phyloP scores from a whole-genome alignment of 2,797 vertebrate genomes.

The Hippopotamyrus pictus region DNA sequence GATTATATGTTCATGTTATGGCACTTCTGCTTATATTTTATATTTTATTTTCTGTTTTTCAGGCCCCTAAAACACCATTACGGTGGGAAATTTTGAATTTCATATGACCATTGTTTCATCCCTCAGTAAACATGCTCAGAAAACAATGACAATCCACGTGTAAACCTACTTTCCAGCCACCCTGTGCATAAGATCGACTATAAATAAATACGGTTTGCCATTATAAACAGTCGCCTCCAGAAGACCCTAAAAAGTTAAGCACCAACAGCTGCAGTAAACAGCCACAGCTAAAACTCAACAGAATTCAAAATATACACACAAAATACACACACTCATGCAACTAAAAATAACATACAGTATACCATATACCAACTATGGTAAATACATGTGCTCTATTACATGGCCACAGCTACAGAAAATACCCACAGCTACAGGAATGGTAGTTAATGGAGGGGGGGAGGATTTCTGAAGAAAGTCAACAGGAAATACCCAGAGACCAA shows the following conservation, averaged over 20 bases:
- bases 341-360: neutral
- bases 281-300: neutral
- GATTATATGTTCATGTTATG: neutral
- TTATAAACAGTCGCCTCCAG: neutral
- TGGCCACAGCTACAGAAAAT: neutral
- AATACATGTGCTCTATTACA: neutral
- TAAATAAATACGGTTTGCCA: neutral
- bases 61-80: neutral
- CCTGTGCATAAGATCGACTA: neutral
- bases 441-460: neutral
- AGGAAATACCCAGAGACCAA: neutral
- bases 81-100: neutral
- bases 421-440: neutral
- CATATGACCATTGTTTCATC: neutral
- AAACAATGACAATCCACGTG: neutral
- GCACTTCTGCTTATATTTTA: neutral
- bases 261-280: neutral
- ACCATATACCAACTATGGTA: neutral
- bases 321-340: neutral
- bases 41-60: neutral
- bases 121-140: neutral
- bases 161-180: neutral
- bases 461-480: neutral
- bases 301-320: neutral
- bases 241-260: neutral